Percentiles rank a stretch among this genome's conserved stretches.
Evolutionary conservation across 2,113 vertebrate genomes (phyloP).

Genomic region (Phrynosoma platyrhinos): DNA sequence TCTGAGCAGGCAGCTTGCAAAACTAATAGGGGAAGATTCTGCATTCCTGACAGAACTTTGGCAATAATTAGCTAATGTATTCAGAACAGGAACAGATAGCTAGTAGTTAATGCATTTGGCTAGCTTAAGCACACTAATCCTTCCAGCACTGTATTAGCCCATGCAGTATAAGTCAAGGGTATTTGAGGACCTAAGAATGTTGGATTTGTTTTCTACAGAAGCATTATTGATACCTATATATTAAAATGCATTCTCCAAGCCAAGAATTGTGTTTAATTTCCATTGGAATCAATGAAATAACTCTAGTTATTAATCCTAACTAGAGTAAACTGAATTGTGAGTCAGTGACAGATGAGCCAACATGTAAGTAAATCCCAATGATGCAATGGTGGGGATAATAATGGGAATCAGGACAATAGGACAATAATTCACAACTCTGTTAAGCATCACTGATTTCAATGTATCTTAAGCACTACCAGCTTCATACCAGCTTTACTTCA

Average conservation of each 20-base stretch:
- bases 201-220: not conserved
- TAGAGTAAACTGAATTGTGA: too few relatives aligned
- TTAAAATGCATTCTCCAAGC: not conserved
- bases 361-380: too few relatives aligned
- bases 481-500: not conserved
- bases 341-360: too few relatives aligned
- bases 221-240: not conserved
- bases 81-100: not conserved
- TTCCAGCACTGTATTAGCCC: not conserved
- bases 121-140: not conserved
- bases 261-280: not conserved
- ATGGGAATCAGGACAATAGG: too few relatives aligned
- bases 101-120: not conserved
- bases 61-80: not conserved
- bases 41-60: not conserved
- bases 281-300: not conserved
- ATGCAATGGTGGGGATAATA: too few relatives aligned
- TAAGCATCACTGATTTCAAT: conserved; percentile 1
- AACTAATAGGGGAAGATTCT: not conserved
- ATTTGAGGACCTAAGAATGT: not conserved
- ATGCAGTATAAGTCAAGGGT: not conserved
- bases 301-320: too few relatives aligned
- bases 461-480: not conserved
- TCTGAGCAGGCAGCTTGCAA: conserved; percentile 30
- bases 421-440: not conserved